Evolutionary conservation across 2,797 vertebrate species (phyloP).

Genomic region (Enteromius mattozi): DNA sequence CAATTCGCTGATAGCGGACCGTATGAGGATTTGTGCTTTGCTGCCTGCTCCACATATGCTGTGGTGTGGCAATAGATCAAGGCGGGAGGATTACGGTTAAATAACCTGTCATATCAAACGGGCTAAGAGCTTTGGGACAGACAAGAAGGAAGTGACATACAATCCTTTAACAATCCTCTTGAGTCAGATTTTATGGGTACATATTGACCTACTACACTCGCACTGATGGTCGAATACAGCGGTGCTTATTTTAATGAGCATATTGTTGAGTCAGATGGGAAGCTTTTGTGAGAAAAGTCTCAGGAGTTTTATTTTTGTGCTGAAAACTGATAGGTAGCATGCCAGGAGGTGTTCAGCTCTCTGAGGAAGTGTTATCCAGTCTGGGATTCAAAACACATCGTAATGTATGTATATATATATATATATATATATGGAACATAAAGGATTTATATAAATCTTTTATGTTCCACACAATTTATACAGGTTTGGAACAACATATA

Average conservation of each 20-base stretch:
- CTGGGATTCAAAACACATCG: neutral
- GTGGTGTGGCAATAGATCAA: conserved; percentile 33
- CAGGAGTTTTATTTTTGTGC: conserved; percentile 18
- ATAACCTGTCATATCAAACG: conserved; percentile 27
- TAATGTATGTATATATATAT: neutral
- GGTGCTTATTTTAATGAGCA: neutral
- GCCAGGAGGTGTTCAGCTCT: conserved; percentile 1
- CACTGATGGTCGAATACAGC: neutral
- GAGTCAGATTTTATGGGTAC: conserved; percentile 32
- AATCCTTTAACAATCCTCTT: conserved; percentile 25
- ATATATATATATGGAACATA: too few relatives aligned
- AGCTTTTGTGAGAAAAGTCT: conserved; percentile 17
- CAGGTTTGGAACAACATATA: too few relatives aligned
- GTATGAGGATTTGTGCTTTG: conserved; percentile 13
- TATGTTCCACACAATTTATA: too few relatives aligned
- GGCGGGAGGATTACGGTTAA: conserved; percentile 26
- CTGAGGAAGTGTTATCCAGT: neutral
- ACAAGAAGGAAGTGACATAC: conserved; percentile 26
- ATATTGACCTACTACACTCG: conserved; percentile 24
- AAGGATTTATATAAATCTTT: too few relatives aligned
- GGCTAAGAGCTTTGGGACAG: conserved; percentile 16
- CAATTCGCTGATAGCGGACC: conserved; percentile 44
- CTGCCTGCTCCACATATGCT: conserved; percentile 35
- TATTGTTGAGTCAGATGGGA: neutral
- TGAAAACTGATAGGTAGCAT: neutral